Base-by-base conservation (phyloP, 2,797 vertebrate species). In the Paratrypauchen microcephalus region DNA sequence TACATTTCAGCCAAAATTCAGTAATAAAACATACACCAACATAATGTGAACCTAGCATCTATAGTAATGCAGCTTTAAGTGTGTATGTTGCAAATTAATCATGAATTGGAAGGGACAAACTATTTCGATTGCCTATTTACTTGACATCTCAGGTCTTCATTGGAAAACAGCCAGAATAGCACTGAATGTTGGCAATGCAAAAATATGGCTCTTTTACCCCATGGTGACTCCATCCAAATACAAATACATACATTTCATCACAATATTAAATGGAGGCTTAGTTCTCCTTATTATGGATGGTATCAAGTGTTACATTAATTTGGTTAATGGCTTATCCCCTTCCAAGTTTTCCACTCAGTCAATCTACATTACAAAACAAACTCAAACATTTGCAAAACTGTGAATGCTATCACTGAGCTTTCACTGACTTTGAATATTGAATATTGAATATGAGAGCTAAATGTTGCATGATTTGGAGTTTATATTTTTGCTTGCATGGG, bases 181-280 rank as follows among this genome's bases (percentile, higher is more conserved):
- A 76, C 70, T 67, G 63, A 64, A 72, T 75, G 67, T 63, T 86
- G 78, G 77, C 66, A 79, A 68, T 2, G 11, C 66, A 69, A 56
- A 65, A 67, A n/a, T 66, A 59, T 50, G 61, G 45, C 21, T 68
- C 64, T 65, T 73, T 30, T 63, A 64, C 65, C 45, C 68, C 52
- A 32, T 15, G 23, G 7, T 39, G 39, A 73, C 30, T 65, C 28
- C 56, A 59, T 36, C 48, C 36, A 58, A 50, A 47, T 18, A 70
- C 19, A 47, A 26, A 74, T 41, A 41, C 21, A 11, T 26, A 70
- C 19, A 61, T 67, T 67, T 57, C 61, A 59, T 13, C 55, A 45
- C 15, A 55, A 26, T 65, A 57, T 32, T 67, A 78, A 67, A 63
- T 28, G 16, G 45, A 45, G 16, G 52, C 12, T 63, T 52, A 50